Evolutionary conservation across 1,140 invertebrate species (phyloP).

Genomic region (Oedothorax gibbosus): DNA sequence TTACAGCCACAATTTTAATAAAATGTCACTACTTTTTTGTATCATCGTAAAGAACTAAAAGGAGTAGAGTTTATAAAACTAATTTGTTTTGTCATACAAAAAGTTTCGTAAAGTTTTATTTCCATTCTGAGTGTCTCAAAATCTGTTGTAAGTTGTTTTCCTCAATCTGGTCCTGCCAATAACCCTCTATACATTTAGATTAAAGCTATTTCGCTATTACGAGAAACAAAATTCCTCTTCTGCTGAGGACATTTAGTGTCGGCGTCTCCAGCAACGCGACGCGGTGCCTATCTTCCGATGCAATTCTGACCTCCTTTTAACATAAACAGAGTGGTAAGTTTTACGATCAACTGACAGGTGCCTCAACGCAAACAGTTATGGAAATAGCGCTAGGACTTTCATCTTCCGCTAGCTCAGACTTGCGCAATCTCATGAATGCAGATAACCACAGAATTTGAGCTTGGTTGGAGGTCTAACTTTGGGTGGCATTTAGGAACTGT

Average conservation of each 20-base stretch:
- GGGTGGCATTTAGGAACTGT: conserved; percentile 33
- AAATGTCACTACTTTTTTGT: too few species aligned
- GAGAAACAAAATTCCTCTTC: too few species aligned
- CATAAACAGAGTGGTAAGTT: conserved; percentile 51
- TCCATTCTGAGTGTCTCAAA: too few species aligned
- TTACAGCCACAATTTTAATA: too few species aligned
- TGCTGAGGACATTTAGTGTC: conserved; percentile 7
- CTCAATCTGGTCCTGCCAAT: too few species aligned
- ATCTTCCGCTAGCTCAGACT: conserved; percentile 9
- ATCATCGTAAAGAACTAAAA: too few species aligned
- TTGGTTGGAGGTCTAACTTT: conserved; percentile 35
- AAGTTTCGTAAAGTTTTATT: too few species aligned
- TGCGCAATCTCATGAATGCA: conserved; percentile 10
- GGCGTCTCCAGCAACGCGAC: background rate
- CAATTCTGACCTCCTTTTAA: conserved; percentile 44
- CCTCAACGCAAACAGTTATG: conserved; percentile 40
- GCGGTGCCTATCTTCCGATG: conserved; percentile 16
- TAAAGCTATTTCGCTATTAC: too few species aligned
- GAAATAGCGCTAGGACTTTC: conserved; percentile 47
- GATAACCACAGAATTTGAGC: conserved; percentile 16
- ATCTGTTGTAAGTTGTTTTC: too few species aligned
- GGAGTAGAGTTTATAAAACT: too few species aligned
- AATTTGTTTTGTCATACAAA: too few species aligned
- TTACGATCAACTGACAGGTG: conserved; percentile 51
- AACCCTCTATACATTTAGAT: too few species aligned